Conservation (phyloP, 2,888 invertebrate species). For the Melanargia galathea region DNA sequence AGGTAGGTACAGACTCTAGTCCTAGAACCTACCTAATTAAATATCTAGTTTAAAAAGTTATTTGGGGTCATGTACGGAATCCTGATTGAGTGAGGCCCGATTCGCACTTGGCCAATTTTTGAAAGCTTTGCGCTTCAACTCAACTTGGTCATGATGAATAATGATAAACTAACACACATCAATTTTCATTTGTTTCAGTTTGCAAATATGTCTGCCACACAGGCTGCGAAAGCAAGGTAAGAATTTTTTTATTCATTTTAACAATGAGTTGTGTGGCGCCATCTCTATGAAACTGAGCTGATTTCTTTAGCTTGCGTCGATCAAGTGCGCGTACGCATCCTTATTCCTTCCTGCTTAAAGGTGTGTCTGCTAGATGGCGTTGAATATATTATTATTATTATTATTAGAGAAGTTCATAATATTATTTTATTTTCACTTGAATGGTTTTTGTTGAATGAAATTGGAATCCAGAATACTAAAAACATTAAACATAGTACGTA, state of each 20-base stretch:
- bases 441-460: background rate
- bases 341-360: conserved; percentile 11
- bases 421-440: no score
- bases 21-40: no score
- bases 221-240: conserved; percentile 89
- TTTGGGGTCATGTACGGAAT: no score
- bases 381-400: no score
- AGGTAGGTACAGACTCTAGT: background rate
- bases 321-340: conserved; percentile 4
- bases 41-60: no score
- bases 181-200: conserved; percentile 83
- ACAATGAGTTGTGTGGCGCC: conserved; percentile 18
- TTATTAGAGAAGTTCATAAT: no score
- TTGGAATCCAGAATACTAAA: background rate
- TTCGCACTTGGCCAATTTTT: background rate
- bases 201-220: conserved; percentile 92
- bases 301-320: conserved; percentile 12
- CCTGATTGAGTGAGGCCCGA: no score
- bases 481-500: background rate
- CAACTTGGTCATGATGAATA: no score
- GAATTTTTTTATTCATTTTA: conserved; percentile 47
- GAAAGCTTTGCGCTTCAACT: background rate
- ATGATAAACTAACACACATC: background rate
- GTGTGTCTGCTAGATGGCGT: conserved; percentile 53
- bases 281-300: conserved; percentile 25